Percentiles rank a stretch among this genome's conserved stretches.
Conservation (phyloP, 2,888 invertebrate species). For the Luffia ferchaultella region DNA sequence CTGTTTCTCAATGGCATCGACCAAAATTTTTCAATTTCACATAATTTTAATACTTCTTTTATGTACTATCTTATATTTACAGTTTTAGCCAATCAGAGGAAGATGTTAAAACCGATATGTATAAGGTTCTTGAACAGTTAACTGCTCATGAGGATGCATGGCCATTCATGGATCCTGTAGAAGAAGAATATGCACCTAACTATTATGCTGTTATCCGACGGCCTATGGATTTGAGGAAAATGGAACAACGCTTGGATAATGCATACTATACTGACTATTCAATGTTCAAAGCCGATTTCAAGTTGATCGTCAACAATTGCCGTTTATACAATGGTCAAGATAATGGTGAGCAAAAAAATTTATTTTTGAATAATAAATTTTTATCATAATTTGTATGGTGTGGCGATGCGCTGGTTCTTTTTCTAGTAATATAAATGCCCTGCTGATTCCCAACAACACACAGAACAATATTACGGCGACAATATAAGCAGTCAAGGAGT, state of each 20-base stretch:
- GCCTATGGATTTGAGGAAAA: slow-evolving; percentile 89
- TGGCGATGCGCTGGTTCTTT: too few relatives aligned
- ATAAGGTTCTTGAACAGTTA: slow-evolving; percentile 88
- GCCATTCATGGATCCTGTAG: slow-evolving; percentile 94
- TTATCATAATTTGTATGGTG: too few relatives aligned
- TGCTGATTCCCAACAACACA: too few relatives aligned
- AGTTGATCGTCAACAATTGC: slow-evolving; percentile 92
- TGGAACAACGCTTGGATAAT: slow-evolving; percentile 86
- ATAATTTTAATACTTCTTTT: too few relatives aligned
- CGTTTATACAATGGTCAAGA: slow-evolving; percentile 91
- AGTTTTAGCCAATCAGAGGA: slow-evolving; percentile 85
- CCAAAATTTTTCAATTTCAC: too few relatives aligned
- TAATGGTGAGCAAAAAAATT: slow-evolving; percentile 75
- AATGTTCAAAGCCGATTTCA: slow-evolving; percentile 88
- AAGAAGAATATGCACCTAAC: slow-evolving; percentile 91
- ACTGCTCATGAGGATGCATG: slow-evolving; percentile 92
- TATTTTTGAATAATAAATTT: slow-evolving; percentile 7
- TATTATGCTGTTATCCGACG: slow-evolving; percentile 77
- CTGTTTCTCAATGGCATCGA: too few relatives aligned
- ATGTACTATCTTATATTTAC: too few relatives aligned
- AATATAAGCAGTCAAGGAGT: too few relatives aligned
- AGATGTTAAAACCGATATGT: slow-evolving; percentile 88
- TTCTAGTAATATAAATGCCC: too few relatives aligned
- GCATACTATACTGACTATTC: slow-evolving; percentile 81
- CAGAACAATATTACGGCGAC: too few relatives aligned